Evolutionary conservation across 1,140 invertebrate species (phyloP).

Genomic region (Hyles vespertilio): DNA sequence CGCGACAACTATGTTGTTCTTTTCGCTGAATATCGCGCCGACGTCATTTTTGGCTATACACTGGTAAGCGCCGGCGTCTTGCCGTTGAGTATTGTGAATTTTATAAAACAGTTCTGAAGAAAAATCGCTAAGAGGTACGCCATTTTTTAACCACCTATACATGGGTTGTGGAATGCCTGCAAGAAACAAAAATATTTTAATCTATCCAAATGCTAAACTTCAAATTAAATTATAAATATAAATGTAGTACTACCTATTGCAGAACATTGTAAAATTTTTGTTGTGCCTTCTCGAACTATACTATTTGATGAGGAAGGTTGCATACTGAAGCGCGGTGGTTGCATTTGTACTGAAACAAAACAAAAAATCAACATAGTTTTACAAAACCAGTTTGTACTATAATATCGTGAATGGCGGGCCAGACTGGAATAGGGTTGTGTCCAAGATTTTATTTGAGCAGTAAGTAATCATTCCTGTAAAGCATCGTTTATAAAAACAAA

Average conservation of each 20-base stretch:
- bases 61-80: constrained; percentile 92
- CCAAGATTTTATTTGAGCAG: too few species aligned
- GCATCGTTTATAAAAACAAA: too few species aligned
- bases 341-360: constrained; percentile 74
- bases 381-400: too few species aligned
- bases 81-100: constrained; percentile 85
- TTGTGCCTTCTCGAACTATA: constrained; percentile 89
- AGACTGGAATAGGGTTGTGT: too few species aligned
- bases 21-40: constrained; percentile 93
- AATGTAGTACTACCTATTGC: constrained; percentile 82
- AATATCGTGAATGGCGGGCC: too few species aligned
- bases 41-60: constrained; percentile 93
- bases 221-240: background rate
- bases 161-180: constrained; percentile 90
- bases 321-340: constrained; percentile 89
- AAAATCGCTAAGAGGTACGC: constrained; percentile 83
- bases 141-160: constrained; percentile 94
- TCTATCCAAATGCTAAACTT: too few species aligned
- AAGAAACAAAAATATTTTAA: constrained; percentile 8
- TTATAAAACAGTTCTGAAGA: constrained; percentile 87
- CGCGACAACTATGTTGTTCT: constrained; percentile 89
- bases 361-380: constrained; percentile 2
- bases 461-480: too few species aligned
- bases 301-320: constrained; percentile 89
- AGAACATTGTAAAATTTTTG: constrained; percentile 93